A percentile compares a stretch with the other conserved stretches of the same genome.
Evolutionary conservation across 1,140 invertebrate species (phyloP).

Genomic region (Megalonaias nervosa): DNA sequence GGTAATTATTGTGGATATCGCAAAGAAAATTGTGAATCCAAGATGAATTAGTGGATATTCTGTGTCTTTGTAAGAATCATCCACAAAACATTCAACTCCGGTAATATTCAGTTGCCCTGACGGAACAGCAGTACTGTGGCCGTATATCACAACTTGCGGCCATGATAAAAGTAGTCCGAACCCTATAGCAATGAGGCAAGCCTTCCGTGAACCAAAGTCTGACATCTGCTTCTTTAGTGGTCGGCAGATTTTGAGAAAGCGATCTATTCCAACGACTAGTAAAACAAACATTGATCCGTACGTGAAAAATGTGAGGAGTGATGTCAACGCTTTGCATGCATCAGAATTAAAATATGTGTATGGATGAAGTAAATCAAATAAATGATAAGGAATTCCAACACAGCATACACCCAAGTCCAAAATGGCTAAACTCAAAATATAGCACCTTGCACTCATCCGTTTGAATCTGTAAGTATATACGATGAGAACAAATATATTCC

Average conservation of each 20-base stretch:
- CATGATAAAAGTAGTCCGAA: conserved; percentile 7
- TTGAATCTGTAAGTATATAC: conserved; percentile 20
- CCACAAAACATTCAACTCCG: conserved; percentile 24
- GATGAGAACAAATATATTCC: conserved; percentile 23
- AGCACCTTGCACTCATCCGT: conserved; percentile 25
- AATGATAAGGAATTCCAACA: conserved; percentile 27
- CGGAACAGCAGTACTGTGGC: conserved; percentile 4
- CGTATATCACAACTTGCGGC: conserved; percentile 30
- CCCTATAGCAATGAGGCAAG: conserved; percentile 7
- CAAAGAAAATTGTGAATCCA: conserved; percentile 9
- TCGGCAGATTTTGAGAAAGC: conserved; percentile 33
- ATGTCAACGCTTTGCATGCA: conserved; percentile 23
- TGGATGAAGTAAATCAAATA: conserved; percentile 30
- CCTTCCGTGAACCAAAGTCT: conserved; percentile 16
- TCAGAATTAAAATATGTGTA: conserved; percentile 21
- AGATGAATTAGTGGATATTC: conserved; percentile 20
- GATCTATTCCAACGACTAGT: conserved; percentile 26
- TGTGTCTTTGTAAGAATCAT: conserved; percentile 23
- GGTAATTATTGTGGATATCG: conserved; percentile 17
- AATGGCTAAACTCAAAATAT: conserved; percentile 24
- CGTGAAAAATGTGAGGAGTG: conserved; percentile 15
- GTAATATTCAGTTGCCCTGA: conserved; percentile 7
- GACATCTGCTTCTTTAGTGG: conserved; percentile 22
- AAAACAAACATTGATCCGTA: conserved; percentile 27
- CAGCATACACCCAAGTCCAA: conserved; percentile 26